Percentiles rank a stretch among this genome's conserved stretches.
Conservation (phyloP, 2,888 invertebrate genomes). For the Pristionchus japonicus region DNA sequence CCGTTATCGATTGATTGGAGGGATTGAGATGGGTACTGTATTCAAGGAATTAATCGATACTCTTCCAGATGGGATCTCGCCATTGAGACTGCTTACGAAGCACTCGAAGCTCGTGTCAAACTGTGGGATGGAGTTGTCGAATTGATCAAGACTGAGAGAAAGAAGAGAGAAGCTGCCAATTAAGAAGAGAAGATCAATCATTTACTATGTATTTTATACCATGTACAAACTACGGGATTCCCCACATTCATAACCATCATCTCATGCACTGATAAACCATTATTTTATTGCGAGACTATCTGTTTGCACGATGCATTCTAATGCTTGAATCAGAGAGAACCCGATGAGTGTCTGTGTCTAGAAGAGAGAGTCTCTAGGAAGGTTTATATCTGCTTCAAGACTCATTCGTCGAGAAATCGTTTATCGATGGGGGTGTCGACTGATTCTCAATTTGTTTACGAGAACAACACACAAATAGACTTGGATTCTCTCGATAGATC, state of each 20-base stretch:
- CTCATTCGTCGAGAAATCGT: constrained; percentile 46
- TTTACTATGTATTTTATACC: background rate
- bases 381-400: too few relatives aligned
- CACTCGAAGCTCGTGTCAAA: constrained; percentile 50
- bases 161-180: constrained; percentile 20
- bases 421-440: background rate
- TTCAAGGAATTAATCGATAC: background rate
- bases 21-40: background rate
- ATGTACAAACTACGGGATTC: constrained; percentile 1
- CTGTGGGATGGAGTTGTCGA: constrained; percentile 55
- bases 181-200: background rate
- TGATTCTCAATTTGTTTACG: background rate
- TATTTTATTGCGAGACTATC: constrained; percentile 9
- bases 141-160: constrained; percentile 29
- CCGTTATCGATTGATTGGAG: background rate
- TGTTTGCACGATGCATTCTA: background rate
- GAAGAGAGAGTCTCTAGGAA: too few relatives aligned
- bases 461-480: background rate
- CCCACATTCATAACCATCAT: background rate
- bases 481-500: background rate
- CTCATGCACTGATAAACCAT: background rate
- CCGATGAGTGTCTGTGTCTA: background rate
- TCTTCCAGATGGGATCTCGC: constrained; percentile 49
- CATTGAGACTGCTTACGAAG: constrained; percentile 51
- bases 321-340: background rate